Base-by-base conservation (phyloP, 2,113 vertebrate species). In the Malurus alboscapulatus region DNA sequence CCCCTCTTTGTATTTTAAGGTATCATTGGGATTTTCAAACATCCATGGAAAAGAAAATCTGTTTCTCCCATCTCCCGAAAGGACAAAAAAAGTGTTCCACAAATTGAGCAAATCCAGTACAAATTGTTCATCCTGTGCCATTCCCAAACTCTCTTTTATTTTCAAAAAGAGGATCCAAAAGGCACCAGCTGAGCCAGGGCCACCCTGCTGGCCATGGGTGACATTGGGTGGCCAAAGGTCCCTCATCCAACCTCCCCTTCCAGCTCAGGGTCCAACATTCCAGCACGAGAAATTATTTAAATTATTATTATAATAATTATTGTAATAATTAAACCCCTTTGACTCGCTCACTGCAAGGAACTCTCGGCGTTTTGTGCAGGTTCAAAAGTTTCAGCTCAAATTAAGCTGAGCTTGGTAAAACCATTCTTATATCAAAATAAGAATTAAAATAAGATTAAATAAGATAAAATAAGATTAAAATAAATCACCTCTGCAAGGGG, bases 351-450 rank as follows among this genome's bases (percentile, higher is more conserved):
- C 44, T 5, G 50, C 3, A 2, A 34, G 47, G 36, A 81, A 3
- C 14, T 11, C 8, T 0, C 1, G 0, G 9, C 3, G 6, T 25
- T 34, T n/a, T 2, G 2, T 10, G 2, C 2, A 3, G n/a, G 7
- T 72, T 79, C 51, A 11, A 16, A 53, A 65, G n/a, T 44, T 66
- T 16, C 65, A 14, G 29, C 3, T 4, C 34, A 9, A 36, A 25
- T 14, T 8, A 17, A 72, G 10, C 30, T 7, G 4, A 55, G 48
- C 4, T 6, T 14, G 1, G 15, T 42, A 6, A 19, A 72, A 27
- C 17, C 15, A 1, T 7, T 4, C 47, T 48, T 8, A 6, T 1
- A 12, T 29, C 15, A 3, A 71, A 76, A 40, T 5, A 16, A 27
- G 22, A 50, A 50, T 50, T 26, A 50, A 50, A 50, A 26, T 12